Percentiles rank a stretch among this genome's conserved stretches.
Evolutionary conservation across 2,113 vertebrate species (phyloP).

Genomic region (Melanerpes formicivorus): DNA sequence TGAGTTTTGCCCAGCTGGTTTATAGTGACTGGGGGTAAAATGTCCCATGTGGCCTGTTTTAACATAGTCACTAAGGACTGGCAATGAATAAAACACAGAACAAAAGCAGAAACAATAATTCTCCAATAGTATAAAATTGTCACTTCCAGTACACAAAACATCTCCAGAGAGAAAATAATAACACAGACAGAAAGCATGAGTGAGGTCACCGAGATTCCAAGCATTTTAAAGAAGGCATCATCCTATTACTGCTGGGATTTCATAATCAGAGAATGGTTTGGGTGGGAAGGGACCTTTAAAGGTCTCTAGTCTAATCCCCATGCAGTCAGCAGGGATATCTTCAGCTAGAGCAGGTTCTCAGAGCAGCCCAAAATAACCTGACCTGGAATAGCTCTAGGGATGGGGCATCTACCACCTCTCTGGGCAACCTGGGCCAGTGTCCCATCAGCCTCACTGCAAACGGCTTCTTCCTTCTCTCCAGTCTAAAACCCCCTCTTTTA

Average conservation of each 20-base stretch:
- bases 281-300: not conserved
- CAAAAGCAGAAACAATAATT: not conserved
- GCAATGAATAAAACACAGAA: not conserved
- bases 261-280: not conserved
- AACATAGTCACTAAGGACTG: not conserved
- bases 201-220: not conserved
- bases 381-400: not conserved
- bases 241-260: not conserved
- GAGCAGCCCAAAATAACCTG: not conserved
- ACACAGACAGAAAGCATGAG: fast-evolving
- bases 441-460: not conserved
- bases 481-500: not conserved
- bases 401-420: not conserved
- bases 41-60: not conserved
- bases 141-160: not conserved
- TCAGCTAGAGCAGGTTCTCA: not conserved
- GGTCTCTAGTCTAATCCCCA: not conserved
- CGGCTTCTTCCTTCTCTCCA: not conserved
- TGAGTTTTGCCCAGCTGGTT: not conserved
- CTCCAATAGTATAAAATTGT: not conserved
- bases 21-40: not conserved
- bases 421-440: not conserved
- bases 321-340: not conserved
- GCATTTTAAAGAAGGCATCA: not conserved
- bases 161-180: not conserved